These are phyloP conservation scores for Lithophane ornitopus DNA, from an alignment of 2,888 invertebrate species.

Conservation along the genomic window DNA sequence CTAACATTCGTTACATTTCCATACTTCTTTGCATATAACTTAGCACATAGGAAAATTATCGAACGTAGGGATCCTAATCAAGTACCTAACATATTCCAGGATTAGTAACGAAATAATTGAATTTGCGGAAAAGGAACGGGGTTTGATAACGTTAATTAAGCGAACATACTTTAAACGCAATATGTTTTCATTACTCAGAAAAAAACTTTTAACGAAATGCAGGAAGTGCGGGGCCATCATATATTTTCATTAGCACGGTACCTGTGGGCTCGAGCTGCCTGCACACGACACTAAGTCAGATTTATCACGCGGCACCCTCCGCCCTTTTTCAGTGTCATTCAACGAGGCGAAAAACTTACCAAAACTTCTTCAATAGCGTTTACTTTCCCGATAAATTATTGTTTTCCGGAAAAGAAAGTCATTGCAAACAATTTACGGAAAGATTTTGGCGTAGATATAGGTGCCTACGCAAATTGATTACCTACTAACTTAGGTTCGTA, in stretches of 20 bases:
- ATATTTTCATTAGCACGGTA: conserved; percentile 84
- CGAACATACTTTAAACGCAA: conserved; percentile 23
- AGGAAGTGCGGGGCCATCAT: conserved; percentile 69
- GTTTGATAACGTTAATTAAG: conserved; percentile 28
- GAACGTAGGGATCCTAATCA: background rate
- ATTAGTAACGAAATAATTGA: background rate
- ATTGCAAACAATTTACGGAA: conserved; percentile 38
- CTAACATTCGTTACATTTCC: too few relatives aligned
- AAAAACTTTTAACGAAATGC: conserved; percentile 56
- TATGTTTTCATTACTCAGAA: conserved; percentile 42
- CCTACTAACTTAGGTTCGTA: conserved; percentile 22
- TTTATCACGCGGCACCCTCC: conserved; percentile 81
- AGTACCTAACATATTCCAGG: background rate
- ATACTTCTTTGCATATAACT: too few relatives aligned
- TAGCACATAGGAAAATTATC: too few relatives aligned
- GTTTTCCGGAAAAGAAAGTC: conserved; percentile 48
- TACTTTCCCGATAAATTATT: conserved; percentile 54
- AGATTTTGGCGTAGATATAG: conserved; percentile 26
- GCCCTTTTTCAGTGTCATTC: conserved; percentile 78
- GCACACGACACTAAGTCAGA: conserved; percentile 84
- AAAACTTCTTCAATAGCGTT: conserved; percentile 59
- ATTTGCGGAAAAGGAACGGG: background rate
- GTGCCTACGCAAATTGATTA: conserved; percentile 24
- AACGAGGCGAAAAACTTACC: conserved; percentile 62
- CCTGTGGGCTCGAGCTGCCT: conserved; percentile 77